Base-by-base conservation (phyloP, 2,113 vertebrate species). In the Herpailurus yagouaroundi region DNA sequence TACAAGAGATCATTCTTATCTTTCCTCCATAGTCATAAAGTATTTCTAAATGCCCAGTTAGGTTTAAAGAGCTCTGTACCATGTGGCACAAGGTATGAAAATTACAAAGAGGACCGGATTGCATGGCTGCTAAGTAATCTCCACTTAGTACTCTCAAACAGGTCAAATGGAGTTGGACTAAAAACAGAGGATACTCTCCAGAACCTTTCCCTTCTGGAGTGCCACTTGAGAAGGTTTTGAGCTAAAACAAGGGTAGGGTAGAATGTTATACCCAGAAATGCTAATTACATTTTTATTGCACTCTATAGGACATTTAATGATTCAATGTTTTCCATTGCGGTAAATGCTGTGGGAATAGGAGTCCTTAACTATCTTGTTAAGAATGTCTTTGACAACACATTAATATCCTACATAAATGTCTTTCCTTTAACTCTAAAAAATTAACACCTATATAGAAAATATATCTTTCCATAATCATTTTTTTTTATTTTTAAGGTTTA, bases 51-150 rank as follows among this genome's bases (percentile, higher is more conserved):
- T 87, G 45, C 33, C n/a, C 11, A 83, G 31, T 69, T 94, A 94
- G 68, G 27, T 91, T 96, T 97, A 96, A 95, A 92, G 86, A 50
- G 60, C 74, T 63, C 41, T 77, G 41, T 77, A 89, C 18, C 23
- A 63, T 25, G 97, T 97, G 84, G 63, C 83, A 97, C 60, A 57
- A 29, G 13, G 21, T 97, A 41, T 97, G 94, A 93, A 97, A 95
- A 95, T 27, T 97, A 52, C 41, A 94, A 2, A 94, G 27, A 95
- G 15, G 45, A 80, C 73, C 63, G 57, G 55, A 77, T 92, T 88
- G 64, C 48, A 89, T 84, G 87, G 87, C 64, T 94, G 31, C 96
- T 89, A 87, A 97, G 60, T 92, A 71, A 95, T 55, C 38, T 73
- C 64, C 19, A 69, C 85, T 97, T 89, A 97, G 38, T 23, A 55